Evolutionary conservation across 2,888 invertebrate genomes (phyloP).

Genomic region (Pogonocherus hispidulus): DNA sequence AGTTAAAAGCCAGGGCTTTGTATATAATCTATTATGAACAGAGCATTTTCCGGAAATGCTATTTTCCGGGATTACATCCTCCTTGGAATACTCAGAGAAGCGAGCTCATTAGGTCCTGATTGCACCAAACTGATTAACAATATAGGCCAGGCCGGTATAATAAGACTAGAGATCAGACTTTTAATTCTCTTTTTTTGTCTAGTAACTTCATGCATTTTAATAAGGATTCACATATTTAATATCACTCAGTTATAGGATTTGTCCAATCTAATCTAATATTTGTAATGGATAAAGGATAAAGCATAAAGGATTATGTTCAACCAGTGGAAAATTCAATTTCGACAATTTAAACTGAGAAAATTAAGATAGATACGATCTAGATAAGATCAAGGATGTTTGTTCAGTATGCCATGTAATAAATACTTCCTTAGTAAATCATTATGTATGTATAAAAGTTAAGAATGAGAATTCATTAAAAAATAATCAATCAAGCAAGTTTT

Average conservation of each 20-base stretch:
- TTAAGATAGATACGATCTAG: background rate
- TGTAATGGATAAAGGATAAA: slow-evolving; percentile 2
- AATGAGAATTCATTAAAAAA: background rate
- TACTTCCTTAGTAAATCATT: background rate
- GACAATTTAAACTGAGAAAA: background rate
- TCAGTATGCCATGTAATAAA: background rate
- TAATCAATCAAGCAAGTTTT: background rate
- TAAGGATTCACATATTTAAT: no score
- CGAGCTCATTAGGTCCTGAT: no score
- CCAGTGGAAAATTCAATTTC: slow-evolving; percentile 19
- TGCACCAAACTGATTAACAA: no score
- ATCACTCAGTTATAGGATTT: no score
- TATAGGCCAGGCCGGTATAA: no score
- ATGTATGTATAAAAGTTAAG: background rate
- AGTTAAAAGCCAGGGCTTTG: no score
- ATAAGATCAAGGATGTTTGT: background rate
- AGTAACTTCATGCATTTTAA: slow-evolving; percentile 17
- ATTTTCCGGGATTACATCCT: no score
- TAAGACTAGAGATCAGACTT: background rate
- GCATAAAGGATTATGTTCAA: slow-evolving; percentile 11
- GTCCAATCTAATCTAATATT: slow-evolving; percentile 9
- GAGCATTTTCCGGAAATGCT: no score
- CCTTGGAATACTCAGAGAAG: no score
- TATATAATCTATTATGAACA: no score
- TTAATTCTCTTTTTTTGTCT: slow-evolving; percentile 4